Conservation (phyloP, 2,113 vertebrate genomes). For the Melanostigma gelatinosum region DNA sequence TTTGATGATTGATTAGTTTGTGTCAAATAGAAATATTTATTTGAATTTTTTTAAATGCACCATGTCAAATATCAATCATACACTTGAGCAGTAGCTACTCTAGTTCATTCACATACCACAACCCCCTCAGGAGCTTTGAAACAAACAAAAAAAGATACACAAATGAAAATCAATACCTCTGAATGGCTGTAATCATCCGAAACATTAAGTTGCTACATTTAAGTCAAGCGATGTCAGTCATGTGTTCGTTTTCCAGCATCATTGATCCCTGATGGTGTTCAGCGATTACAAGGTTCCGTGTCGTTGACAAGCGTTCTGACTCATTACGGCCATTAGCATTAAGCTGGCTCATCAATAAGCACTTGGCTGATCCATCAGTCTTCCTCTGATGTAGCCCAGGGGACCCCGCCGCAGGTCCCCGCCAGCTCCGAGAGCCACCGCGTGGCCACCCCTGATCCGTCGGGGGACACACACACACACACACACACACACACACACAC, state of each 20-base stretch:
- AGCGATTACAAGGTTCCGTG: slow-evolving; percentile 80
- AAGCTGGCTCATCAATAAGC: slow-evolving; percentile 82
- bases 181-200: slow-evolving; percentile 16
- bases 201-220: slow-evolving; percentile 30
- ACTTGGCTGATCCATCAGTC: slow-evolving; percentile 74
- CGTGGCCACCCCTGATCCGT: slow-evolving; percentile 58
- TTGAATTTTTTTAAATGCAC: neutral
- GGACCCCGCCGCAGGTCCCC: slow-evolving; percentile 33
- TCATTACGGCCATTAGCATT: slow-evolving; percentile 82
- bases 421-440: slow-evolving; percentile 26
- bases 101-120: neutral
- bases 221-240: slow-evolving; percentile 46
- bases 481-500: neutral
- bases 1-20: slow-evolving; percentile 28
- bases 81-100: neutral
- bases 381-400: slow-evolving; percentile 65
- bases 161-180: slow-evolving; percentile 39
- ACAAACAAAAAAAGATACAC: neutral
- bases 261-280: slow-evolving; percentile 78
- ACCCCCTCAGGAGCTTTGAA: neutral
- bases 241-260: slow-evolving; percentile 54
- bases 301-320: slow-evolving; percentile 77
- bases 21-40: slow-evolving; percentile 15
- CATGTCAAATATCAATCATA: neutral
- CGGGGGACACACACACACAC: neutral